Conservation (phyloP, 2,113 vertebrate species). For the Corapipo altera region DNA sequence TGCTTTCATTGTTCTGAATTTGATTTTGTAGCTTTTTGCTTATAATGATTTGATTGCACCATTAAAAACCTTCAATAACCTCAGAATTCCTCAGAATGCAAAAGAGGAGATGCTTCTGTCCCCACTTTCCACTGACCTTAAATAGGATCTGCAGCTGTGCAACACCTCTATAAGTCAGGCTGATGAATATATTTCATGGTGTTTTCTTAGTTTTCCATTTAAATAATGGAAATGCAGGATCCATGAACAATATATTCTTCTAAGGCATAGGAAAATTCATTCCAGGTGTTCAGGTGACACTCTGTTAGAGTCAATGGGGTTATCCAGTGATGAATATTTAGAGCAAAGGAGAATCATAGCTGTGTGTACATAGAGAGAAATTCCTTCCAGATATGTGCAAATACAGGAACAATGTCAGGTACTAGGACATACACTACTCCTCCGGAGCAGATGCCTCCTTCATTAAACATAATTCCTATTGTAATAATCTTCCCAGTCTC, state of each 20-base stretch:
- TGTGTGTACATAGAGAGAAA: background rate
- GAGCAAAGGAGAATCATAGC: background rate
- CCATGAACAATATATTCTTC: background rate
- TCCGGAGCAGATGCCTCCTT: background rate
- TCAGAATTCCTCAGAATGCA: slow-evolving; percentile 47
- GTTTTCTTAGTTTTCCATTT: slow-evolving; percentile 47
- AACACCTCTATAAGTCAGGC: background rate
- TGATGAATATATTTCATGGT: slow-evolving; percentile 1
- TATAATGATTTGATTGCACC: slow-evolving; percentile 66
- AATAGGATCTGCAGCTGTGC: background rate
- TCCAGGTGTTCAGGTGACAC: slow-evolving; percentile 1
- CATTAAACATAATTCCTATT: background rate
- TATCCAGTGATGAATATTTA: background rate
- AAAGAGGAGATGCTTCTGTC: slow-evolving; percentile 28
- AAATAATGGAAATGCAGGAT: slow-evolving; percentile 37
- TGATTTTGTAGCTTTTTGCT: slow-evolving; percentile 71
- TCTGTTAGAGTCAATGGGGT: rapidly evolving
- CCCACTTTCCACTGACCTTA: slow-evolving; percentile 37
- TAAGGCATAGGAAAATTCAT: background rate
- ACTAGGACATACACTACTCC: background rate
- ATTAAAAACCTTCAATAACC: slow-evolving; percentile 62
- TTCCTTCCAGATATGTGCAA: background rate
- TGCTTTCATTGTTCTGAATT: slow-evolving; percentile 76
- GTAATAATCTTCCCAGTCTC: background rate
- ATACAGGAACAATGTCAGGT: background rate